phyloP scores from a whole-genome alignment of 2,797 vertebrate species.

The Rhadinocentrus ornatus region DNA sequence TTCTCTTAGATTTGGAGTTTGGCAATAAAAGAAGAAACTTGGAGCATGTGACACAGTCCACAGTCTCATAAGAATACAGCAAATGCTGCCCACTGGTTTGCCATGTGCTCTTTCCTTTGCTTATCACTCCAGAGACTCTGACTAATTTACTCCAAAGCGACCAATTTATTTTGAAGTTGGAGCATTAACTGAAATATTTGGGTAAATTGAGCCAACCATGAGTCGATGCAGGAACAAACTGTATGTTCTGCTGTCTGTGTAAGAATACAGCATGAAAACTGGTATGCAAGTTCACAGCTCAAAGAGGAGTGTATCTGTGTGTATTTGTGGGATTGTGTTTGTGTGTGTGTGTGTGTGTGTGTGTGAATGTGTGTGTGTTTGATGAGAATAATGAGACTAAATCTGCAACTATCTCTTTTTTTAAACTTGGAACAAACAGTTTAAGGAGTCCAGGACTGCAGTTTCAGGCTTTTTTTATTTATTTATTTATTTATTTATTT shows the following conservation, averaged over 20 bases:
- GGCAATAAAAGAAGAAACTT: conserved; percentile 34
- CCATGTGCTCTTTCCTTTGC: conserved; percentile 43
- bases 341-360: too few species aligned
- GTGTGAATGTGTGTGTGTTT: conserved; percentile 23
- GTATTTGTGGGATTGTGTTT: conserved; percentile 14
- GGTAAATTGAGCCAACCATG: conserved; percentile 30
- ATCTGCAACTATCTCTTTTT: conserved; percentile 44
- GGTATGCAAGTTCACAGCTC: conserved; percentile 42
- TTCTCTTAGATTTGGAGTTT: too few species aligned
- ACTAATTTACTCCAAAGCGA: conserved; percentile 45
- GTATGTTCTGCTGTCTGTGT: conserved; percentile 22
- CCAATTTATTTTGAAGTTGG: conserved; percentile 43
- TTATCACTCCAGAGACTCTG: conserved; percentile 47
- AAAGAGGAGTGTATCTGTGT: conserved; percentile 35
- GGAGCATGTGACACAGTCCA: conserved; percentile 52
- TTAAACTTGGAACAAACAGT: conserved; percentile 43
- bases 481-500: conserved; percentile 43
- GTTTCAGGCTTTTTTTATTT: conserved; percentile 60
- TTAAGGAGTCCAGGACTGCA: conserved; percentile 38
- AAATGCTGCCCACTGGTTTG: conserved; percentile 41
- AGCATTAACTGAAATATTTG: conserved; percentile 42
- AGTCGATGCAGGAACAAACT: conserved; percentile 21
- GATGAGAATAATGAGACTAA: conserved; percentile 70
- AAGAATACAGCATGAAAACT: conserved; percentile 46
- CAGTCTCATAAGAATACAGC: conserved; percentile 48